phyloP scores from a whole-genome alignment of 2,797 vertebrate species.

The Semotilus atromaculatus region DNA sequence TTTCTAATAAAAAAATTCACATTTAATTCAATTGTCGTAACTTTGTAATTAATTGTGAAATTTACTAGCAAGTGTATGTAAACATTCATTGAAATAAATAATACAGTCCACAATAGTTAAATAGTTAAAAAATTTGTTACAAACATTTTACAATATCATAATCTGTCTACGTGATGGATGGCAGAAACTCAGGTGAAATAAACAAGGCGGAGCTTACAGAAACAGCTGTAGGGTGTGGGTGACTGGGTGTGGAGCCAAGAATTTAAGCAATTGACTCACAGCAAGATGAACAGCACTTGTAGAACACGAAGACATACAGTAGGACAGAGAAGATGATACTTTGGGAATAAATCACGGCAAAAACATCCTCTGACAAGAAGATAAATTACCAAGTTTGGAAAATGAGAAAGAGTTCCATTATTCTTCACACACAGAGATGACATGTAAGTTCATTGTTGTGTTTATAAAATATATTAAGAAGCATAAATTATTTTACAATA shows the following conservation, averaged over 20 bases:
- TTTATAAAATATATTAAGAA: neutral
- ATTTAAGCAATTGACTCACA: neutral
- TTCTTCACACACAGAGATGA: constrained; percentile 7
- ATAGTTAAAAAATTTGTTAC: no score
- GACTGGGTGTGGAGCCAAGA: neutral
- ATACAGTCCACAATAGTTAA: neutral
- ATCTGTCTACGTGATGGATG: neutral
- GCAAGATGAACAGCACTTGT: neutral
- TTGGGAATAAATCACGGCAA: neutral
- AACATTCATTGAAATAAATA: neutral
- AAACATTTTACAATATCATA: neutral
- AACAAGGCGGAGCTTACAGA: constrained; percentile 20
- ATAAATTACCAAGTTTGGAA: neutral
- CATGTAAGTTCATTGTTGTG: constrained; percentile 45
- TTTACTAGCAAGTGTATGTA: no score
- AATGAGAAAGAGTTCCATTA: neutral
- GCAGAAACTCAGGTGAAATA: neutral
- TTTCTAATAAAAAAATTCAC: no score
- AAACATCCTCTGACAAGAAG: neutral
- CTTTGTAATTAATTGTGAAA: neutral
- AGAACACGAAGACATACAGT: neutral
- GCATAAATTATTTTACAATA: no score
- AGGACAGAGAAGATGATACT: neutral
- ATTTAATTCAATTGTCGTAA: no score
- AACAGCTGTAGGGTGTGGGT: neutral